phyloP scores from a whole-genome alignment of 2,888 invertebrate genomes.

The Spatulosminthurus flaviceps region DNA sequence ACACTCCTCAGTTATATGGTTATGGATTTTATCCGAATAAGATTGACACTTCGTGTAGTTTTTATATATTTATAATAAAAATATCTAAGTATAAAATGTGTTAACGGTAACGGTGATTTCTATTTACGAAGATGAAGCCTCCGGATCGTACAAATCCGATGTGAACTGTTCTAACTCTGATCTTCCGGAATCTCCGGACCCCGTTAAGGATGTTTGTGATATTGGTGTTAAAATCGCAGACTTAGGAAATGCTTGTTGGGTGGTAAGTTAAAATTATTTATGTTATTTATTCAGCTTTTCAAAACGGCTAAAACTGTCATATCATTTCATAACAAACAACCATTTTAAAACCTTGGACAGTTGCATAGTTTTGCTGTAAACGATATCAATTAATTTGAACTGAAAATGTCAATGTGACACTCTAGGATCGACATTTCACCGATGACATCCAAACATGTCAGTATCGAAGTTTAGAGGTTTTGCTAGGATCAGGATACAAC shows the following conservation, averaged over 20 bases:
- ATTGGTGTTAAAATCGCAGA: constrained; percentile 98
- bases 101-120: too few relatives aligned
- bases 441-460: constrained; percentile 99
- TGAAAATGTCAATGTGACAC: neutral
- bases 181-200: neutral
- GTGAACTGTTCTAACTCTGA: neutral
- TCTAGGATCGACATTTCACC: constrained; percentile 89
- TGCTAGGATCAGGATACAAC: constrained; percentile 95
- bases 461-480: constrained; percentile 94
- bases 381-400: too few relatives aligned
- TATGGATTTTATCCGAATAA: too few relatives aligned
- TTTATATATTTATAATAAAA: too few relatives aligned
- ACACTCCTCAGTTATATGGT: too few relatives aligned
- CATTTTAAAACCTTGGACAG: too few relatives aligned
- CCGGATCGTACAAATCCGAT: neutral
- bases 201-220: constrained; percentile 76
- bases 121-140: neutral
- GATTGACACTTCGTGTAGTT: too few relatives aligned
- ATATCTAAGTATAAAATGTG: too few relatives aligned
- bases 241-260: constrained; percentile 99
- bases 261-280: constrained; percentile 66
- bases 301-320: too few relatives aligned
- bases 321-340: too few relatives aligned
- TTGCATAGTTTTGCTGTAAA: too few relatives aligned
- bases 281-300: too few relatives aligned